Evolutionary conservation across 2,888 invertebrate genomes (phyloP).

Genomic region (Catonia carolina): DNA sequence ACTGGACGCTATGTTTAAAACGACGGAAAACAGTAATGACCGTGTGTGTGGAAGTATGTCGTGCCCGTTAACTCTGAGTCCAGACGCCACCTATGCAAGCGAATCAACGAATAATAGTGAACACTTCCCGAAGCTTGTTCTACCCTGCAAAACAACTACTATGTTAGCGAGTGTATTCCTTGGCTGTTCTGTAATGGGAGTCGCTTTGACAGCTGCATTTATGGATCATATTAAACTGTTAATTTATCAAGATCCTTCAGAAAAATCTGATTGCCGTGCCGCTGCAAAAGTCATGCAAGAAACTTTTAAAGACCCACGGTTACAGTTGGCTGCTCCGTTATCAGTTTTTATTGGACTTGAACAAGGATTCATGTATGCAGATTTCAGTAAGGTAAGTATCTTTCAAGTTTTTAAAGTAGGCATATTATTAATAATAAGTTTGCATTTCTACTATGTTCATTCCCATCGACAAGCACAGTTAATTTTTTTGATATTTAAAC

Average conservation of each 20-base stretch:
- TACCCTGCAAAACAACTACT: slow-evolving; percentile 42
- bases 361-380: slow-evolving; percentile 77
- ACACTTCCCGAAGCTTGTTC: slow-evolving; percentile 20
- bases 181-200: slow-evolving; percentile 44
- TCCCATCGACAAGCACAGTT: too few relatives aligned
- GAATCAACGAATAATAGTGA: not conserved
- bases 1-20: slow-evolving; percentile 48
- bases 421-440: too few relatives aligned
- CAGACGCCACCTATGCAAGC: too few relatives aligned
- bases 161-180: slow-evolving; percentile 44
- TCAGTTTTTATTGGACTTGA: slow-evolving; percentile 76
- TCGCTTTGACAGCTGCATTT: slow-evolving; percentile 44
- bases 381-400: slow-evolving; percentile 63
- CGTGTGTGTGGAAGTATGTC: slow-evolving; percentile 54
- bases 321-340: slow-evolving; percentile 66
- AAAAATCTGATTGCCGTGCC: slow-evolving; percentile 28
- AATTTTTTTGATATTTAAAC: too few relatives aligned
- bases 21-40: slow-evolving; percentile 49
- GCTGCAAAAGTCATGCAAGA: slow-evolving; percentile 45
- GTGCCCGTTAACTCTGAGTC: slow-evolving; percentile 43
- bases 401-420: too few relatives aligned
- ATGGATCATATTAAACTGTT: slow-evolving; percentile 51
- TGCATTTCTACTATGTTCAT: too few relatives aligned
- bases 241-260: slow-evolving; percentile 47
- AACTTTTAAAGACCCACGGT: slow-evolving; percentile 54